Conservation (phyloP, 2,888 invertebrate species). For the Chaetogeoica ovagalla region DNA sequence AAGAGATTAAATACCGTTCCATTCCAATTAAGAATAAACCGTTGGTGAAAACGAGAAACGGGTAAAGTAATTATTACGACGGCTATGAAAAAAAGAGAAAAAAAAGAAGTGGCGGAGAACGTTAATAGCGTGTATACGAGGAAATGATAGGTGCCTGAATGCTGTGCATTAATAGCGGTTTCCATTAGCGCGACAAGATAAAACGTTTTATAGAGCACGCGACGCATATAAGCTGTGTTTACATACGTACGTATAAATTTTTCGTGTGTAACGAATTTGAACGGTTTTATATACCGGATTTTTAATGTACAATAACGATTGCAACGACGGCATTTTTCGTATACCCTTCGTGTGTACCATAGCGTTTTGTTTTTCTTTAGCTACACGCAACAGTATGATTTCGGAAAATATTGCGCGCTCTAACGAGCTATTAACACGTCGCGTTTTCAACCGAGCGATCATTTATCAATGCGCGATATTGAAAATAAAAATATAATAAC, state of each 20-base stretch:
- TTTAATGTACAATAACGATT: neutral
- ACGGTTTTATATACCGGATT: neutral
- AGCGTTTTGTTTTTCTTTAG: neutral
- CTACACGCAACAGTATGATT: too few relatives aligned
- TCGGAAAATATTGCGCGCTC: too few relatives aligned
- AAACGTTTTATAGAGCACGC: slow-evolving; percentile 35
- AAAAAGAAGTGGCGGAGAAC: neutral
- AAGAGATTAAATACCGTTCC: neutral
- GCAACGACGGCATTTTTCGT: neutral
- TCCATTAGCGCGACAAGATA: slow-evolving; percentile 45
- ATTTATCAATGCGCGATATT: too few relatives aligned
- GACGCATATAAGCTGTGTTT: neutral
- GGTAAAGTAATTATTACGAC: slow-evolving; percentile 28
- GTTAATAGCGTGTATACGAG: slow-evolving; percentile 3
- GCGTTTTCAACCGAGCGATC: too few relatives aligned
- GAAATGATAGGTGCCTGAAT: slow-evolving; percentile 1
- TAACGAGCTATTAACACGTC: too few relatives aligned
- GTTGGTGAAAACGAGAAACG: neutral
- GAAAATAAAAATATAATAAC: too few relatives aligned
- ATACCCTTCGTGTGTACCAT: neutral
- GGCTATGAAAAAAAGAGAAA: too few relatives aligned
- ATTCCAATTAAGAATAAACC: slow-evolving; percentile 26
- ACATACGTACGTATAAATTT: neutral
- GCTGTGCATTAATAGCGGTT: slow-evolving; percentile 28
- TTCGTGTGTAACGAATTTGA: neutral